Conservation (phyloP, 1,140 invertebrate species). For the Hormaphis cornu region DNA sequence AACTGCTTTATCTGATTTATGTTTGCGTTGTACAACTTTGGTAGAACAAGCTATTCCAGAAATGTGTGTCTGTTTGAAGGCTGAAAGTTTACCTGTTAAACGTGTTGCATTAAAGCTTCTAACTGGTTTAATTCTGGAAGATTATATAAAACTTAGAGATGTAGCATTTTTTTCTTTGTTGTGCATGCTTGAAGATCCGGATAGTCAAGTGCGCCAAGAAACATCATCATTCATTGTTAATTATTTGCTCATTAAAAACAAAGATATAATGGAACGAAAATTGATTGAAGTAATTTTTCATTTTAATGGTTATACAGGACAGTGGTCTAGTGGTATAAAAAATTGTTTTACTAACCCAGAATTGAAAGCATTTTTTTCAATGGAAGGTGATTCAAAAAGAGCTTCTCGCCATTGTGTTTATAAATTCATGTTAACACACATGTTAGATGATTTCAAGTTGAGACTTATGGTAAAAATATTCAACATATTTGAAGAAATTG, state of each 20-base stretch:
- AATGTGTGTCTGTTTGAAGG: slow-evolving; percentile 26
- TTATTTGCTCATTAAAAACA: slow-evolving; percentile 19
- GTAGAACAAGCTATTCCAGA: slow-evolving; percentile 30
- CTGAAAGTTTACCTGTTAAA: slow-evolving; percentile 3
- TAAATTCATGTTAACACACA: slow-evolving; percentile 24
- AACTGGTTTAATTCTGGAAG: slow-evolving; percentile 12
- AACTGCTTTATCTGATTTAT: slow-evolving; percentile 26
- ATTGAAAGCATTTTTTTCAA: slow-evolving; percentile 12
- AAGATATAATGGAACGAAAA: slow-evolving; percentile 20
- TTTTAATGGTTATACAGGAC: slow-evolving; percentile 24
- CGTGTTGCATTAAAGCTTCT: slow-evolving; percentile 13
- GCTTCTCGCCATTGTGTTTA: slow-evolving; percentile 23
- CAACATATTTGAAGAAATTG: slow-evolving; percentile 10
- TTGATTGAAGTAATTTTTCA: slow-evolving; percentile 25
- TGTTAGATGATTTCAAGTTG: slow-evolving; percentile 10
- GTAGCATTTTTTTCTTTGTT: slow-evolving; percentile 15
- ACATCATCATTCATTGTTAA: slow-evolving; percentile 27
- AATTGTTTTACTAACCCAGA: slow-evolving; percentile 19
- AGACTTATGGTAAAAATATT: slow-evolving; percentile 20
- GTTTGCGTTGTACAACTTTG: slow-evolving; percentile 20
- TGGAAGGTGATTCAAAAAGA: slow-evolving; percentile 24
- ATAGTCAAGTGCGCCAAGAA: slow-evolving; percentile 15
- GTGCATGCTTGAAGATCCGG: slow-evolving; percentile 16
- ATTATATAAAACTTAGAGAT: slow-evolving; percentile 19
- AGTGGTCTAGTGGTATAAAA: neutral